phyloP scores from a whole-genome alignment of 2,888 invertebrate species.

The Dolichomitus sp. region DNA sequence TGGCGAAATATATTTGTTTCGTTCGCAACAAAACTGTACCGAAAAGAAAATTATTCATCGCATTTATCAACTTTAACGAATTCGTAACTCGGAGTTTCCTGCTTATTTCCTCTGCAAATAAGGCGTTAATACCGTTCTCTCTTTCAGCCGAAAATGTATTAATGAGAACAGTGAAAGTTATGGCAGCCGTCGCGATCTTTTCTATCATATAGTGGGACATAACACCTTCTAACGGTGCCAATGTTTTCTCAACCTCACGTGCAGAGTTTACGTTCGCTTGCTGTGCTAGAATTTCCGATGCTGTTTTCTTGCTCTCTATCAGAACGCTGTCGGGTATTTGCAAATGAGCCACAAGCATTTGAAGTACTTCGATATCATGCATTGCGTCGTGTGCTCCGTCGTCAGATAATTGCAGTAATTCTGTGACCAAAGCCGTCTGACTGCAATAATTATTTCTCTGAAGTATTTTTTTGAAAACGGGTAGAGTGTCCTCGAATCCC shows the following conservation, averaged over 20 bases:
- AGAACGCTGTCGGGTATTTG: slow-evolving; percentile 20
- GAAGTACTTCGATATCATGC: slow-evolving; percentile 7
- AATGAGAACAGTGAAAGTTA: slow-evolving; percentile 7
- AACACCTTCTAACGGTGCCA: slow-evolving; percentile 20
- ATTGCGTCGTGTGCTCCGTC: slow-evolving; percentile 19
- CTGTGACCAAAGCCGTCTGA: neutral
- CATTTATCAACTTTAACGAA: slow-evolving; percentile 23
- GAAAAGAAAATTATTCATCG: slow-evolving; percentile 18
- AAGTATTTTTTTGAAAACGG: slow-evolving; percentile 21
- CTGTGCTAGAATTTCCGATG: neutral
- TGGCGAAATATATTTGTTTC: slow-evolving; percentile 6
- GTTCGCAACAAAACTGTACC: slow-evolving; percentile 1
- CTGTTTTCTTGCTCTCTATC: slow-evolving; percentile 7
- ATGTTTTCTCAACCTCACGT: neutral
- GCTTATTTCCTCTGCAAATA: slow-evolving; percentile 26
- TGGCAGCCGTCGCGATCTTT: slow-evolving; percentile 16
- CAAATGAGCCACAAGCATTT: slow-evolving; percentile 12
- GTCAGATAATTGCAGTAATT: neutral
- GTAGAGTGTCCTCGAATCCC: slow-evolving; percentile 20
- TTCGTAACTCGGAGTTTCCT: slow-evolving; percentile 30
- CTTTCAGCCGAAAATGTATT: slow-evolving; percentile 28
- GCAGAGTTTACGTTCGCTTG: neutral
- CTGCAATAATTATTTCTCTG: slow-evolving; percentile 12
- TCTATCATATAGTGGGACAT: slow-evolving; percentile 9
- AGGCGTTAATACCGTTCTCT: slow-evolving; percentile 14